Percentiles rank a stretch among this genome's conserved stretches.
These are phyloP conservation scores for Gryllus bimaculatus DNA, from an alignment of 1,140 invertebrate species.

Conservation along the genomic window DNA sequence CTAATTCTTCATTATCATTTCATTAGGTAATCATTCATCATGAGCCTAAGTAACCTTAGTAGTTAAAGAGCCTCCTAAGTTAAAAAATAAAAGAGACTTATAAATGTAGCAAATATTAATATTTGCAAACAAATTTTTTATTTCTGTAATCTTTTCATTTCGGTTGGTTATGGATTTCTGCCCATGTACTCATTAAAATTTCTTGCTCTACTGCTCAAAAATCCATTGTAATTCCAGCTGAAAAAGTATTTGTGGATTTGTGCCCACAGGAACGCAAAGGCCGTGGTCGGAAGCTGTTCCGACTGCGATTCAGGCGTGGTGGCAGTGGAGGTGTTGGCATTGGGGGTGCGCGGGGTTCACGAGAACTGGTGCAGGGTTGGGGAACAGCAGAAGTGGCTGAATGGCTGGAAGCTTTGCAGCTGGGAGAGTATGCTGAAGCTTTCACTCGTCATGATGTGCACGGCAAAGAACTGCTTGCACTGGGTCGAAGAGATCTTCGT, in stretches of 20 bases:
- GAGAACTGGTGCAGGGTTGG: slow-evolving; percentile 42
- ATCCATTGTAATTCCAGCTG: no score
- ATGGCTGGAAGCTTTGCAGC: slow-evolving; percentile 81
- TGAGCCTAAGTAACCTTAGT: no score
- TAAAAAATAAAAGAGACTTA: no score
- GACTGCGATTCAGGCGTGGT: slow-evolving; percentile 46
- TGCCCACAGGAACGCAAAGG: slow-evolving; percentile 37
- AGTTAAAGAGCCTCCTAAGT: no score
- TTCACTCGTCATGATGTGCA: slow-evolving; percentile 86
- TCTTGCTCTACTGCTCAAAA: no score
- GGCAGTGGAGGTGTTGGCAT: slow-evolving; percentile 27
- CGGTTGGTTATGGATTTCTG: no score
- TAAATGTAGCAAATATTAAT: no score
- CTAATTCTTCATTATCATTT: no score
- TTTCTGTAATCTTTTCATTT: no score
- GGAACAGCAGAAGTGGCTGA: slow-evolving; percentile 45
- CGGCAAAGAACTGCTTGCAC: slow-evolving; percentile 74
- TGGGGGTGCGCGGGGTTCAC: slow-evolving; percentile 30
- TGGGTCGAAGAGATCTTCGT: slow-evolving; percentile 76
- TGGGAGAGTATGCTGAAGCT: slow-evolving; percentile 76
- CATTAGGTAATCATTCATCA: no score
- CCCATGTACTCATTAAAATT: no score
- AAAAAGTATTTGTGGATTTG: background rate
- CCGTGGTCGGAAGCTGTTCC: slow-evolving; percentile 42
- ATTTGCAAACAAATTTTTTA: no score